Conservation (phyloP, 2,113 vertebrate genomes). For the Naja naja region DNA sequence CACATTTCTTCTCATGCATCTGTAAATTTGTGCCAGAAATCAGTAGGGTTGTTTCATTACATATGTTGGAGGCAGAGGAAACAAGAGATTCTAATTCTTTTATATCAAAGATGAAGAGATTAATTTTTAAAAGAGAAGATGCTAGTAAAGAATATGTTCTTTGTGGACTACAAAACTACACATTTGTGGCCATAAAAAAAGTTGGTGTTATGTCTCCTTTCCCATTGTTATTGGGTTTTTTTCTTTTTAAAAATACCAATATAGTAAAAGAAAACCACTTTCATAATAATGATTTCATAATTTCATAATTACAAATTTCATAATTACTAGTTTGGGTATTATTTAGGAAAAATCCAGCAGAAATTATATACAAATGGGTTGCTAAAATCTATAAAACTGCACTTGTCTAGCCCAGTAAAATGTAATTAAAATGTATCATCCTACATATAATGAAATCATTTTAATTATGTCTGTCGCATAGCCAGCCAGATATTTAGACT, state of each 20-base stretch:
- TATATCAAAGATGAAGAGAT: constrained; percentile 19
- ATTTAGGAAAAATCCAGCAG: background rate
- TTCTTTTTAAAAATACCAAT: constrained; percentile 20
- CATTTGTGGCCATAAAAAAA: background rate
- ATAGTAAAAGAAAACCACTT: background rate
- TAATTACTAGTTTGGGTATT: background rate
- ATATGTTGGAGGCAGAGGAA: background rate
- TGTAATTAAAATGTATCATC: background rate
- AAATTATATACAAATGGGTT: background rate
- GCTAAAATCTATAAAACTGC: background rate
- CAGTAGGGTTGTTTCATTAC: constrained; percentile 18
- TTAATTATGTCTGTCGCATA: background rate
- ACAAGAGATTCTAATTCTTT: constrained; percentile 10
- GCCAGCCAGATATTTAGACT: background rate
- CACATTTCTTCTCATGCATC: constrained; percentile 19
- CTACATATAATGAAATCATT: background rate
- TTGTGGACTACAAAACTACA: background rate
- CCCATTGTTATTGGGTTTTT: background rate
- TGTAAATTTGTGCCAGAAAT: constrained; percentile 17
- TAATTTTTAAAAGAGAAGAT: constrained; percentile 17
- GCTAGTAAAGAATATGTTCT: constrained; percentile 19
- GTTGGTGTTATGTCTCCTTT: background rate
- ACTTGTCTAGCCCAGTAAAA: background rate
- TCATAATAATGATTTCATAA: background rate
- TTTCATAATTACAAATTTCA: background rate